Conservation (phyloP, 2,888 invertebrate genomes). For the Osmoderma eremita region DNA sequence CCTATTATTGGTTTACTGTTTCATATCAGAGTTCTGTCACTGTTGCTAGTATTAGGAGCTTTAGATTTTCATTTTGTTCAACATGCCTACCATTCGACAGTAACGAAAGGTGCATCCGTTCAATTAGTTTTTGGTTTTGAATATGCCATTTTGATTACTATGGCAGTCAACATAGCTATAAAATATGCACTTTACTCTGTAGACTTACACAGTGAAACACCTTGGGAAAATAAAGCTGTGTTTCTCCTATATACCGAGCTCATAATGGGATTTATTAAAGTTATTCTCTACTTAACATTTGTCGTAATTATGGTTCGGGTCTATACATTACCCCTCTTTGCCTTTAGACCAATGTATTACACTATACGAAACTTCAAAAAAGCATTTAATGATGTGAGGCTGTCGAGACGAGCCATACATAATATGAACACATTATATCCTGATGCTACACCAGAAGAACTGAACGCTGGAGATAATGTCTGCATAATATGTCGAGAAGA, state of each 20-base stretch:
- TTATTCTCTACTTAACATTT: conserved; percentile 77
- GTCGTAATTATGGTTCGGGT: conserved; percentile 95
- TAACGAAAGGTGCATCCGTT: conserved; percentile 94
- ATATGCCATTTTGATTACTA: conserved; percentile 95
- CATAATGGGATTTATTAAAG: conserved; percentile 85
- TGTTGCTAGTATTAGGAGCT: conserved; percentile 82
- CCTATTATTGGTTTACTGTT: conserved; percentile 96
- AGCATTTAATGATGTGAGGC: conserved; percentile 95
- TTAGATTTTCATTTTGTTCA: conserved; percentile 90
- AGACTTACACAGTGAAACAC: conserved; percentile 91
- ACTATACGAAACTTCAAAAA: conserved; percentile 98
- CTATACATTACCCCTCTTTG: conserved; percentile 97
- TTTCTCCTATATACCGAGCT: conserved; percentile 96
- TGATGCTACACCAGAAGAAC: conserved; percentile 92
- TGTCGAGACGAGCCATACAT: conserved; percentile 94
- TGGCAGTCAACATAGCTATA: conserved; percentile 90
- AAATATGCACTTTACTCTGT: conserved; percentile 91
- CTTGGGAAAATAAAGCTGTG: conserved; percentile 99
- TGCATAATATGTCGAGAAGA: conserved; percentile 96
- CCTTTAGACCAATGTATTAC: conserved; percentile 98
- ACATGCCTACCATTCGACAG: conserved; percentile 93
- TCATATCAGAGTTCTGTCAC: conserved; percentile 88
- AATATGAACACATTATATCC: conserved; percentile 99
- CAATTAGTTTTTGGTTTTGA: conserved; percentile 99
- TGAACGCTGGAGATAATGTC: conserved; percentile 93